A percentile compares a stretch with the other conserved stretches of the same genome.
Evolutionary conservation across 2,888 invertebrate species (phyloP).

Genomic region (Matsumyia berberina): DNA sequence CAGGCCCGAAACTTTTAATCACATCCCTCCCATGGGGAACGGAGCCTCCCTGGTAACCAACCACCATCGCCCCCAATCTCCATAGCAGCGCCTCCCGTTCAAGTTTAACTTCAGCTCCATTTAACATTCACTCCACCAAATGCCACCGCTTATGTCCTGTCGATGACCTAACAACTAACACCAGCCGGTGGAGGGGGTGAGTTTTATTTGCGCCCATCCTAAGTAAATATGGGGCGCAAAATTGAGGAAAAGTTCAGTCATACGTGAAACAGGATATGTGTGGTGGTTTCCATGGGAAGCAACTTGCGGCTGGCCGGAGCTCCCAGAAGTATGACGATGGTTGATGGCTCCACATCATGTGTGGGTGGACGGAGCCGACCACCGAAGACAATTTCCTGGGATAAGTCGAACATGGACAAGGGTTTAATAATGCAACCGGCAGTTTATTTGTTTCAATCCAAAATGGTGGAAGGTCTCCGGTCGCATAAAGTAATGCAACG

Average conservation of each 20-base stretch:
- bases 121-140: constrained; percentile 66
- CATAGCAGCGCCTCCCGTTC: background rate
- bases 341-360: background rate
- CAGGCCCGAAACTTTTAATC: constrained; percentile 69
- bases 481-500: constrained; percentile 15
- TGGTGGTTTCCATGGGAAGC: constrained; percentile 45
- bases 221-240: constrained; percentile 72
- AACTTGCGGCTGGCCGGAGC: constrained; percentile 56
- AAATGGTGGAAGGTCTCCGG: constrained; percentile 1
- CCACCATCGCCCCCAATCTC: no score
- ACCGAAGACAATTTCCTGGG: constrained; percentile 53
- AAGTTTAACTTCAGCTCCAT: constrained; percentile 69
- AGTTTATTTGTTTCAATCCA: constrained; percentile 57
- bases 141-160: constrained; percentile 65
- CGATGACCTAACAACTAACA: constrained; percentile 67
- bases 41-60: background rate
- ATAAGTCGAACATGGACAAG: constrained; percentile 32
- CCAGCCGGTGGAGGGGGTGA: background rate
- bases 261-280: constrained; percentile 63
- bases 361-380: background rate
- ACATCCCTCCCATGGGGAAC: constrained; percentile 51
- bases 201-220: constrained; percentile 53
- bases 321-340: background rate
- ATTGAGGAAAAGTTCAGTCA: constrained; percentile 70
- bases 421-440: constrained; percentile 52